phyloP scores from a whole-genome alignment of 2,113 vertebrate genomes.

The Neotragus pygmaeus region DNA sequence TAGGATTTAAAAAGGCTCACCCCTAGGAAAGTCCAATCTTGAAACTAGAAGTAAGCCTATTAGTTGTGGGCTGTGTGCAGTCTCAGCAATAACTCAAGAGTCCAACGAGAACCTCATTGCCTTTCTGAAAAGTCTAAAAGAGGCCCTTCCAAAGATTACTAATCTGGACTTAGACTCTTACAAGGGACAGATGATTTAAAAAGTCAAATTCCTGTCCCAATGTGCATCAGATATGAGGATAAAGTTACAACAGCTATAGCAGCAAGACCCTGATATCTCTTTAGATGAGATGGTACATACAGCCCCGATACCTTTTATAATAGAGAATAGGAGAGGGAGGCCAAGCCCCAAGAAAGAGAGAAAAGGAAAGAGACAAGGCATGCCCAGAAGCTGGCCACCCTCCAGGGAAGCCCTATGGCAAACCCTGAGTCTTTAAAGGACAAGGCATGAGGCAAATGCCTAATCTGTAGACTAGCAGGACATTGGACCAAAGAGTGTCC shows the following conservation, averaged over 20 bases:
- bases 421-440: not conserved
- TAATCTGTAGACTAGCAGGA: not conserved
- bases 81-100: not conserved
- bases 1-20: not conserved
- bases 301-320: not conserved
- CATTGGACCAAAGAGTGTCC: not conserved
- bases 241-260: not conserved
- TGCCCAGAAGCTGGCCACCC: not conserved
- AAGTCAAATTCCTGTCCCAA: not conserved
- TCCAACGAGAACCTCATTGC: not conserved
- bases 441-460: not conserved
- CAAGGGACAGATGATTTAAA: not conserved
- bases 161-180: not conserved
- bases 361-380: not conserved
- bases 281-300: not conserved
- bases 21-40: not conserved
- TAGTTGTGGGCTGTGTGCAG: not conserved
- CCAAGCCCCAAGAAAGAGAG: not conserved
- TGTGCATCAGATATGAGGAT: not conserved
- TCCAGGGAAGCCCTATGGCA: not conserved
- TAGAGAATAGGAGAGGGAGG: not conserved
- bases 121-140: not conserved
- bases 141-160: not conserved
- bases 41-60: not conserved
- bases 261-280: not conserved